Conservation (phyloP, 1,140 invertebrate species). For the Alviniconcha marisindica region DNA sequence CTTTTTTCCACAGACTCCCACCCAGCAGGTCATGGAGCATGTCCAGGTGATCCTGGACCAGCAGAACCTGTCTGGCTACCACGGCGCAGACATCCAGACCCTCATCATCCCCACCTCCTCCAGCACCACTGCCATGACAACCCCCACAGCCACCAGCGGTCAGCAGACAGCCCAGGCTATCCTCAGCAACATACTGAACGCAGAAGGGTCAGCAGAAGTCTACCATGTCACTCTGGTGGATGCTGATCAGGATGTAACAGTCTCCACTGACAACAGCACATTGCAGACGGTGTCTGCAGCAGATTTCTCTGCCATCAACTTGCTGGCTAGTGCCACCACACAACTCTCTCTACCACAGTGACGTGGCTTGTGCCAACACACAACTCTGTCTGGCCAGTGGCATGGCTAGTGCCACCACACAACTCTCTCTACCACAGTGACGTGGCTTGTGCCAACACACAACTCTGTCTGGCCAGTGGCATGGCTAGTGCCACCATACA, state of each 20-base stretch:
- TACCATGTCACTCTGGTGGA: slow-evolving; percentile 51
- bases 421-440: slow-evolving; percentile 30
- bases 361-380: no score
- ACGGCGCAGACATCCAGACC: slow-evolving; percentile 7
- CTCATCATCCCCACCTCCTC: not conserved
- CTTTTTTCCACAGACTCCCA: not conserved
- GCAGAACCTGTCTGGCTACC: not conserved
- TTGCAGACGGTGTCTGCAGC: slow-evolving; percentile 39
- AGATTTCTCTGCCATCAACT: slow-evolving; percentile 57
- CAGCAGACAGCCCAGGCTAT: not conserved
- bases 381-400: no score
- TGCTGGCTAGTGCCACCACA: slow-evolving; percentile 55
- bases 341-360: slow-evolving; percentile 33
- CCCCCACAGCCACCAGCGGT: no score
- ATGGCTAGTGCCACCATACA: slow-evolving; percentile 56
- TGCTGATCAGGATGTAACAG: slow-evolving; percentile 2
- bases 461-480: no score
- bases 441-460: no score
- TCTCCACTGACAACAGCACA: not conserved
- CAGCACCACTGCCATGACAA: not conserved
- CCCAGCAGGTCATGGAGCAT: slow-evolving; percentile 12
- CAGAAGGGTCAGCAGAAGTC: slow-evolving; percentile 36
- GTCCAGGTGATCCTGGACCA: slow-evolving; percentile 21
- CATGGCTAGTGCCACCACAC: slow-evolving; percentile 56
- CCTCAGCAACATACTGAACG: slow-evolving; percentile 18